Evolutionary conservation across 2,113 vertebrate genomes (phyloP).

Genomic region (Rhinichthys klamathensis): DNA sequence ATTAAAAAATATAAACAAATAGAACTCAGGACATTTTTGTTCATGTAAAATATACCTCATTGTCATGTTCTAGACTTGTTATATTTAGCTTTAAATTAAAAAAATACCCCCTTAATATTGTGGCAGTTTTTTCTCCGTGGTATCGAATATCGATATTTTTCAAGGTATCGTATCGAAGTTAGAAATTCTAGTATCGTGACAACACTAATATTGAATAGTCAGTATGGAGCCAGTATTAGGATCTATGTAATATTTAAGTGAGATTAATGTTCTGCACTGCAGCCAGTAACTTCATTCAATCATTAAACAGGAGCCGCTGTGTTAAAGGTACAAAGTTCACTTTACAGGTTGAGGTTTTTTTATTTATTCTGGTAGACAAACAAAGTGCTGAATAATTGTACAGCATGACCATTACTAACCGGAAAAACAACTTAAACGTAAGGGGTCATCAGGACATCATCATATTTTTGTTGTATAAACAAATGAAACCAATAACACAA

Average conservation of each 20-base stretch:
- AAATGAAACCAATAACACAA: neutral
- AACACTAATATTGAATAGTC: neutral
- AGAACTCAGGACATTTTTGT: no score
- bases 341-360: neutral
- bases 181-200: no score
- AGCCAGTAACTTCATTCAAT: slow-evolving; percentile 42
- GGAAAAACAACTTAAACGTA: neutral
- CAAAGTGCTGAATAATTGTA: neutral
- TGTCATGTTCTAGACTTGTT: no score
- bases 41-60: no score
- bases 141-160: no score
- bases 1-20: no score
- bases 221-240: neutral
- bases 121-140: no score
- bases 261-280: neutral
- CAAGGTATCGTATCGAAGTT: no score
- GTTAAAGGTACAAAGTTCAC: slow-evolving; percentile 48
- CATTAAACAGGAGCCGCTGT: slow-evolving; percentile 46
- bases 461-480: neutral
- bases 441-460: slow-evolving; percentile 6
- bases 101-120: no score
- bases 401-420: neutral
- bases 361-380: slow-evolving; percentile 16
- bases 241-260: neutral
- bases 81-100: no score